phyloP scores from a whole-genome alignment of 2,888 invertebrate genomes.

The Hemaris fuciformis region DNA sequence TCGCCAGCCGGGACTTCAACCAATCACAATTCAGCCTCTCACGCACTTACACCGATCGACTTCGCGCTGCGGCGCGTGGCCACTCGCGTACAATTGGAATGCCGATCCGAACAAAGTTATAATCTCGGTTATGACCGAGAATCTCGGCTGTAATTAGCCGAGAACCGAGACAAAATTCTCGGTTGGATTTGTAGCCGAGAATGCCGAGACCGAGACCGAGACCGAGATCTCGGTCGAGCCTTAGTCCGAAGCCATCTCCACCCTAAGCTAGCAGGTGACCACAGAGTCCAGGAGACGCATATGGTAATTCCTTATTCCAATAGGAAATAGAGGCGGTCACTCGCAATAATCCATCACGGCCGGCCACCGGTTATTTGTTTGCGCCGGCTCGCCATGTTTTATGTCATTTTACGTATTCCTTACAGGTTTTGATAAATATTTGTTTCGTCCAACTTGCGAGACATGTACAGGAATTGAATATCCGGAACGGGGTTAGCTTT shows the following conservation, averaged over 20 bases:
- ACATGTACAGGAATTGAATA: constrained; percentile 78
- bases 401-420: constrained; percentile 80
- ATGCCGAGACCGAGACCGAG: too few relatives aligned
- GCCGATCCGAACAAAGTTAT: too few relatives aligned
- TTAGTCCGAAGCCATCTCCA: constrained; percentile 44
- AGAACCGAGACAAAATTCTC: too few relatives aligned
- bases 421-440: constrained; percentile 81
- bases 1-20: too few relatives aligned
- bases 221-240: too few relatives aligned
- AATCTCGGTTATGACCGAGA: too few relatives aligned
- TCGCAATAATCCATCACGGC: constrained; percentile 79
- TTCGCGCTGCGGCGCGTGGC: too few relatives aligned
- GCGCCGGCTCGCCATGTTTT: constrained; percentile 66
- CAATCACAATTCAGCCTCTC: too few relatives aligned
- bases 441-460: constrained; percentile 70
- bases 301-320: constrained; percentile 81
- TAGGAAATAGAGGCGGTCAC: constrained; percentile 81
- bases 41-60: too few relatives aligned
- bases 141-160: too few relatives aligned
- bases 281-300: constrained; percentile 68
- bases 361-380: constrained; percentile 60
- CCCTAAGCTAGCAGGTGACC: constrained; percentile 30
- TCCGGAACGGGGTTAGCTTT: constrained; percentile 62
- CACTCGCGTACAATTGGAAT: too few relatives aligned
- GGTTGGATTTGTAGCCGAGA: too few relatives aligned